These are phyloP conservation scores for Pagetopsis macropterus DNA, from an alignment of 2,797 vertebrate species.

Conservation along the genomic window DNA sequence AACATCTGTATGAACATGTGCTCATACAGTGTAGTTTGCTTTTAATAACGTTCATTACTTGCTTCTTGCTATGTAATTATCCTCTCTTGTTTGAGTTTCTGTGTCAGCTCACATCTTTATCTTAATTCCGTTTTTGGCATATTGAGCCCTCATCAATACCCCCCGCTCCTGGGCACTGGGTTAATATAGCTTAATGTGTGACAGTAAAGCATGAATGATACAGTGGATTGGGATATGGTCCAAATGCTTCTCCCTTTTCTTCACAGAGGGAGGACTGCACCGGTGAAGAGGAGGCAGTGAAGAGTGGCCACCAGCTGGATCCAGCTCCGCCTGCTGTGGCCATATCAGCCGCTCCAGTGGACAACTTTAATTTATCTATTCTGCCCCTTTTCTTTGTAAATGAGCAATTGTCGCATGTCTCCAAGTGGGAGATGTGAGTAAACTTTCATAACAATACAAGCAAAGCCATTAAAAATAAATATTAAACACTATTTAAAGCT, in stretches of 20 bases:
- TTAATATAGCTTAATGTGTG: slow-evolving; percentile 69
- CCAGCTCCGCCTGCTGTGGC: slow-evolving; percentile 57
- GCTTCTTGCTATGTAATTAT: slow-evolving; percentile 40
- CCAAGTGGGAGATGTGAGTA: neutral
- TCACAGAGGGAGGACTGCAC: slow-evolving; percentile 50
- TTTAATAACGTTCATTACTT: slow-evolving; percentile 33
- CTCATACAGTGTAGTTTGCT: slow-evolving; percentile 15
- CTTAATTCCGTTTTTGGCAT: slow-evolving; percentile 60
- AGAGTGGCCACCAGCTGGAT: slow-evolving; percentile 73
- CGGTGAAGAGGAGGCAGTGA: slow-evolving; percentile 61
- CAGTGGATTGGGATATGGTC: slow-evolving; percentile 62
- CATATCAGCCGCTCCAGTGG: slow-evolving; percentile 56
- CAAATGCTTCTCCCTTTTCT: slow-evolving; percentile 56
- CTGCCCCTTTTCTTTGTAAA: slow-evolving; percentile 60
- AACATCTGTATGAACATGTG: slow-evolving; percentile 27
- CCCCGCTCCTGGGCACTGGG: slow-evolving; percentile 29
- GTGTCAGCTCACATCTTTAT: slow-evolving; percentile 58
- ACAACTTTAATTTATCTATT: slow-evolving; percentile 60
- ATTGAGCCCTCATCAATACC: slow-evolving; percentile 49
- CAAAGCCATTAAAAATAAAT: slow-evolving; percentile 10
- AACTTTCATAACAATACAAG: slow-evolving; percentile 14
- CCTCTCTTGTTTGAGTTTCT: slow-evolving; percentile 46
- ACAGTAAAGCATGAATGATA: slow-evolving; percentile 71
- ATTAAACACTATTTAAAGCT: slow-evolving; percentile 11
- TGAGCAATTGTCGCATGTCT: slow-evolving; percentile 39